Evolutionary conservation across 2,797 vertebrate species (phyloP).

Genomic region (Mergus octosetaceus): DNA sequence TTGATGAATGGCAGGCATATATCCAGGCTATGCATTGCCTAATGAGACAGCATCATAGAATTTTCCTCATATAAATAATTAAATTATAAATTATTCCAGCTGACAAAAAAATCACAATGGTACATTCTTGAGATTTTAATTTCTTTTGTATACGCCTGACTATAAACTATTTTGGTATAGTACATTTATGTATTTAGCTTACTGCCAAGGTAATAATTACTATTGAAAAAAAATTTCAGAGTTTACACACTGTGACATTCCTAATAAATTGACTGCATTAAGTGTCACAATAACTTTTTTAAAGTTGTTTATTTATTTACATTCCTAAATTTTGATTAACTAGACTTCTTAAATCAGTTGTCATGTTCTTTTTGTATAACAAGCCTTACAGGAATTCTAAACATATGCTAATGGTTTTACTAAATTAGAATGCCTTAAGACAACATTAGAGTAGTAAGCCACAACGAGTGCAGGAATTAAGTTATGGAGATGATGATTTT

Average conservation of each 20-base stretch:
- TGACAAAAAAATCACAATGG: neutral
- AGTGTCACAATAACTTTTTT: neutral
- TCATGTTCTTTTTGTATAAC: neutral
- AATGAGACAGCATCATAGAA: neutral
- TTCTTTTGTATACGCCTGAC: neutral
- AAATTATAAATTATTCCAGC: neutral
- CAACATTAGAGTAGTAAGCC: neutral
- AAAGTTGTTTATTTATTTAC: neutral
- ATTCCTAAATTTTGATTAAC: neutral
- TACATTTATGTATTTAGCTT: neutral
- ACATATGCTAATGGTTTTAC: neutral
- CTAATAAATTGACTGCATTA: neutral
- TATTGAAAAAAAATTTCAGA: neutral
- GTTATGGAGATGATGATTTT: neutral
- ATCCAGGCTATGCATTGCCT: neutral
- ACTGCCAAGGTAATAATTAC: neutral
- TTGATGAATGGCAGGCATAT: neutral
- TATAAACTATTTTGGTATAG: neutral
- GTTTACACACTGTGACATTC: neutral
- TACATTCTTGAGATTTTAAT: neutral
- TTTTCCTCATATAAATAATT: neutral
- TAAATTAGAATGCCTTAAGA: neutral
- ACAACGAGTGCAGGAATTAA: neutral
- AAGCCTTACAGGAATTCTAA: neutral
- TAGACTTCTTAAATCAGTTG: neutral